Base-by-base conservation (phyloP, 2,797 vertebrate genomes). In the Aulostomus chinensis region DNA sequence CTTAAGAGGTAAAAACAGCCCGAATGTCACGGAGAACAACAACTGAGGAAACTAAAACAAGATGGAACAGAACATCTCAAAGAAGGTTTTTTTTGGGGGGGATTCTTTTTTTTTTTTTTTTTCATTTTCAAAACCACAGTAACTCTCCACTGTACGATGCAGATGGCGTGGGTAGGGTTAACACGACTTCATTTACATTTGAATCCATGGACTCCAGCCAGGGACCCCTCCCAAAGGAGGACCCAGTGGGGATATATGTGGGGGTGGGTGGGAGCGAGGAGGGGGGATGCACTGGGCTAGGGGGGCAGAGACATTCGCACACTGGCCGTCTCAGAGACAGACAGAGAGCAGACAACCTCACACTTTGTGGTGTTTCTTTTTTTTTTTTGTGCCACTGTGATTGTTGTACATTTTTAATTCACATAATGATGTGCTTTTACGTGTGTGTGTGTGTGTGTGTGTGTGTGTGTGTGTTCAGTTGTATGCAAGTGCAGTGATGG, bases 161-260 rank as follows among this genome's bases (percentile, higher is more conserved):
- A 90, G 86, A 86, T 89, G 85, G 84, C 33, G 83, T 88, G 85
- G 89, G 89, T 84, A 89, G 82, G 88, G 76, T 86, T 79, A 77
- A 89, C 83, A 88, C 80, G 69, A 89, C 58, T 86, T 88, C 87
- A 89, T 91, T 89, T 90, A 90, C 88, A 91, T 87, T 81, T 81
- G 8, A 77, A 66, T 86, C 74, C 61, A 71, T 25, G 40, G 51
- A 88, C 91, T 90, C 91, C 91, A 92, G 91, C 91, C 91, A 91
- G 86, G 90, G 87, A 91, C 88, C 90, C 86, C 88, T 89, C 89
- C 89, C 90, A 78, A 88, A 86, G 83, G 81, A 89, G 91, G 90
- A 90, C 91, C 90, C 90, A 92, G 90, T 89, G 88, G 67, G 77
- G 82, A 82, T 80, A 37, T 69, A 18, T 61, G 54, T 32, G 74